Conservation (phyloP, 2,113 vertebrate species). For the Antechinus stuartii region DNA sequence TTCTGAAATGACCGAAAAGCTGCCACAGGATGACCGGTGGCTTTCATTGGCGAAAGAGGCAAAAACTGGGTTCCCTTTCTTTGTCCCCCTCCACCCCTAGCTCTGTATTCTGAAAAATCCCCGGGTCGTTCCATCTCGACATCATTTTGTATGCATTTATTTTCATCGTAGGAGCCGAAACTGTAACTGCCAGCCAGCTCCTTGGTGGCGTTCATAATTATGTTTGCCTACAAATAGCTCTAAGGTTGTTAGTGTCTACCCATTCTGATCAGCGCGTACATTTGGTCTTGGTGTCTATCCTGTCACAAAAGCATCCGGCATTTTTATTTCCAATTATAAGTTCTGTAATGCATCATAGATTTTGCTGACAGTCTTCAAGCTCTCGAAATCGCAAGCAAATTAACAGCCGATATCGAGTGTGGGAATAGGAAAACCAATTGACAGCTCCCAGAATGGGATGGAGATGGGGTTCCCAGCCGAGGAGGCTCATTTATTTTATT, state of each 20-base stretch:
- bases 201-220: constrained; percentile 47
- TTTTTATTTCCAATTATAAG: constrained; percentile 86
- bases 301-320: constrained; percentile 82
- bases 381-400: constrained; percentile 86
- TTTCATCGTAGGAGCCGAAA: constrained; percentile 54
- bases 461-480: constrained; percentile 75
- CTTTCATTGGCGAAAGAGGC: constrained; percentile 54
- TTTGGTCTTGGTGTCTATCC: constrained; percentile 78
- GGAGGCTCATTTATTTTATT: constrained; percentile 85
- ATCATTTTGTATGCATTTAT: constrained; percentile 57
- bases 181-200: not conserved
- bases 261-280: constrained; percentile 65
- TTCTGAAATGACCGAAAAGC: constrained; percentile 54
- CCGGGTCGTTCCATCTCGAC: constrained; percentile 53
- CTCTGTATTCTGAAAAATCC: constrained; percentile 49
- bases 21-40: constrained; percentile 36
- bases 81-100: not conserved
- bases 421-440: constrained; percentile 85
- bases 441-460: constrained; percentile 80
- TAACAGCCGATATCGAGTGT: constrained; percentile 86
- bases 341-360: constrained; percentile 87
- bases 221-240: constrained; percentile 70
- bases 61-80: not conserved
- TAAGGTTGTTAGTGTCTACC: constrained; percentile 64
- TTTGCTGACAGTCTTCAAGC: constrained; percentile 88